These are phyloP conservation scores for Pygmarrhopalites habei DNA, from an alignment of 1,140 invertebrate genomes.

Conservation along the genomic window DNA sequence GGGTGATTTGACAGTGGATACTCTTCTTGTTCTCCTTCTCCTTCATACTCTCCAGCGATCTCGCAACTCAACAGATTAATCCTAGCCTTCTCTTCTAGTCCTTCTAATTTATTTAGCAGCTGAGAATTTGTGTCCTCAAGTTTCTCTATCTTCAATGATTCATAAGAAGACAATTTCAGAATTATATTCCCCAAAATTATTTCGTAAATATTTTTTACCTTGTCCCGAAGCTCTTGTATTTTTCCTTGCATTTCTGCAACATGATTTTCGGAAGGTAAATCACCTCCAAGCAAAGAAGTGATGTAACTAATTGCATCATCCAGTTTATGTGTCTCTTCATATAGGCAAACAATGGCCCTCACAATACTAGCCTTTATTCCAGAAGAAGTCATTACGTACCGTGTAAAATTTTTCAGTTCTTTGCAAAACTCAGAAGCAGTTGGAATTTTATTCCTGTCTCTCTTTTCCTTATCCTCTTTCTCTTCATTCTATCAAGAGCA, in stretches of 20 bases:
- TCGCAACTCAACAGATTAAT: background rate
- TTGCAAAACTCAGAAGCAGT: too few relatives aligned
- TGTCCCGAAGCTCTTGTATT: background rate
- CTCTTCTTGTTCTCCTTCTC: background rate
- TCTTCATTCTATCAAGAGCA: too few relatives aligned
- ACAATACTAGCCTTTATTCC: slow-evolving; percentile 8
- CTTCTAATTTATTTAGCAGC: background rate
- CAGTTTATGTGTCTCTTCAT: slow-evolving; percentile 18
- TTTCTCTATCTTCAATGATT: background rate
- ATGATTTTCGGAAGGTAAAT: slow-evolving; percentile 3
- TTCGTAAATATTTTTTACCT: slow-evolving; percentile 8
- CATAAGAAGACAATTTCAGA: too few relatives aligned
- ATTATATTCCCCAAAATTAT: background rate
- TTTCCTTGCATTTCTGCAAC: background rate
- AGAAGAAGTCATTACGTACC: background rate
- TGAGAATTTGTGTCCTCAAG: slow-evolving; percentile 1
- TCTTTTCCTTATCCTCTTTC: too few relatives aligned
- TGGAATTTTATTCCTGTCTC: too few relatives aligned
- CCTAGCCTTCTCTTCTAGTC: background rate
- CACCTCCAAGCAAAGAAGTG: slow-evolving; percentile 7
- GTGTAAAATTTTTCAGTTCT: background rate
- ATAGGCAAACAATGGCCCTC: slow-evolving; percentile 14
- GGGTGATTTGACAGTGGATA: too few relatives aligned
- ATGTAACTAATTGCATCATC: slow-evolving; percentile 18
- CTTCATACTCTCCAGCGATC: background rate